Evolutionary conservation across 2,888 invertebrate species (phyloP).

Genomic region (Oscheius onirici): DNA sequence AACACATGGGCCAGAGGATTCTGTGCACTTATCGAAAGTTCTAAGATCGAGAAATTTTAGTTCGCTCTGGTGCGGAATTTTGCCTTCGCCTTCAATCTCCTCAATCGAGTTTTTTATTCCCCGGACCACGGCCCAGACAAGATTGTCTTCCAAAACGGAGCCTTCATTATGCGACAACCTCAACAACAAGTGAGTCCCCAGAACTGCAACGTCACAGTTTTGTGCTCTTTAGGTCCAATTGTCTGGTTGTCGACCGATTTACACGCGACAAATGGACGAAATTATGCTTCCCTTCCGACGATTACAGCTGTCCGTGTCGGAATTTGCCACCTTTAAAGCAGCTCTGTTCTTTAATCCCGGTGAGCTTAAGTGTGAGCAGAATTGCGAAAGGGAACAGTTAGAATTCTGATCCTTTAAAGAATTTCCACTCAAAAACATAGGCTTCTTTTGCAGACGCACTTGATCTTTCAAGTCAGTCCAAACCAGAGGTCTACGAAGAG

Average conservation of each 20-base stretch:
- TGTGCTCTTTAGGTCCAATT: slow-evolving; percentile 58
- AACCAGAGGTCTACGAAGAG: slow-evolving; percentile 63
- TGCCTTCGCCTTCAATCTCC: slow-evolving; percentile 70
- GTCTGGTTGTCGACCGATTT: slow-evolving; percentile 69
- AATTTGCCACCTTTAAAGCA: slow-evolving; percentile 70
- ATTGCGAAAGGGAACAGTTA: no score
- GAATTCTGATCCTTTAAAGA: no score
- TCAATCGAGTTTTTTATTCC: slow-evolving; percentile 69
- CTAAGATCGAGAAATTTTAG: slow-evolving; percentile 46
- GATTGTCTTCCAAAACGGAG: slow-evolving; percentile 70
- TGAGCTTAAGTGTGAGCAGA: slow-evolving; percentile 17
- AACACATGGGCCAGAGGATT: not conserved
- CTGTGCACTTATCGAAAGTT: not conserved
- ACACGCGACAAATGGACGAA: slow-evolving; percentile 71
- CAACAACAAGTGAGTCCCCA: slow-evolving; percentile 57
- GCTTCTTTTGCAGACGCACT: slow-evolving; percentile 60
- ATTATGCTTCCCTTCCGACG: slow-evolving; percentile 68
- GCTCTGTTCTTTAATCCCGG: slow-evolving; percentile 70
- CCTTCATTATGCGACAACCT: slow-evolving; percentile 69
- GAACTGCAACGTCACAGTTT: not conserved
- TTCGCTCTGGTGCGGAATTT: slow-evolving; percentile 68
- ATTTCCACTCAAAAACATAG: not conserved
- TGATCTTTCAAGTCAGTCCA: slow-evolving; percentile 62
- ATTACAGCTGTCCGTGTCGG: slow-evolving; percentile 59
- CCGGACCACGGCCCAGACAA: slow-evolving; percentile 70